Percentiles rank a stretch among this genome's conserved stretches.
These are phyloP conservation scores for Lepilemur ruficaudatus DNA, from an alignment of 2,797 vertebrate genomes.

Conservation along the genomic window DNA sequence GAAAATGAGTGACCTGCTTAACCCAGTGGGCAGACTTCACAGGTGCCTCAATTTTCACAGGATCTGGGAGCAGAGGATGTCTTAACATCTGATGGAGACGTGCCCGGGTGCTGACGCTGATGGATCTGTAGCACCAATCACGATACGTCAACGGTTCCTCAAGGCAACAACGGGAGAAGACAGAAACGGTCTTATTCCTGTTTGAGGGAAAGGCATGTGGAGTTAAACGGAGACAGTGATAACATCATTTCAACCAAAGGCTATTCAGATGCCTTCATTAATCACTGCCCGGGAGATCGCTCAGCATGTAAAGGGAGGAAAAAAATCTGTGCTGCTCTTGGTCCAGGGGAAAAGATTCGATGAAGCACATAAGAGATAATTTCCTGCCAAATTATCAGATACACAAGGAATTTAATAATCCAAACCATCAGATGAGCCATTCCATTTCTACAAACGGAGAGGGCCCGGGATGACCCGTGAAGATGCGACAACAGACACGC, in stretches of 20 bases:
- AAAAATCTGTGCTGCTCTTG: not conserved
- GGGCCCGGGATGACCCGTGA: not conserved
- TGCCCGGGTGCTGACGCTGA: not conserved
- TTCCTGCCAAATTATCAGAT: not conserved
- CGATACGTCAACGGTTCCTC: not conserved
- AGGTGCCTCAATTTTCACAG: not conserved
- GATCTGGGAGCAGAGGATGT: not conserved
- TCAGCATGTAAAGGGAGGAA: not conserved
- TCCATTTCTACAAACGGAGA: not conserved
- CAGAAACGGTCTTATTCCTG: not conserved
- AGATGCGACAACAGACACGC: not conserved
- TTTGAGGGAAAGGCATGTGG: not conserved
- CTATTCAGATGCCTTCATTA: not conserved
- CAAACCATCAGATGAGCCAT: not conserved
- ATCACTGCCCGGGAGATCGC: not conserved
- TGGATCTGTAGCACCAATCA: not conserved
- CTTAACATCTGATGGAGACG: not conserved
- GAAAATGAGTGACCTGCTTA: not conserved
- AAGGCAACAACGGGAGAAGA: not conserved
- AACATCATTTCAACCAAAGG: not conserved
- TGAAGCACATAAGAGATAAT: not conserved
- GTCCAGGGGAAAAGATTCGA: not conserved
- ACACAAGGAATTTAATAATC: not conserved
- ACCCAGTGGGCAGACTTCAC: not conserved
- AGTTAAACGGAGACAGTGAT: not conserved